Base-by-base conservation (phyloP, 2,888 invertebrate genomes). In the Daptonema setosum region DNA sequence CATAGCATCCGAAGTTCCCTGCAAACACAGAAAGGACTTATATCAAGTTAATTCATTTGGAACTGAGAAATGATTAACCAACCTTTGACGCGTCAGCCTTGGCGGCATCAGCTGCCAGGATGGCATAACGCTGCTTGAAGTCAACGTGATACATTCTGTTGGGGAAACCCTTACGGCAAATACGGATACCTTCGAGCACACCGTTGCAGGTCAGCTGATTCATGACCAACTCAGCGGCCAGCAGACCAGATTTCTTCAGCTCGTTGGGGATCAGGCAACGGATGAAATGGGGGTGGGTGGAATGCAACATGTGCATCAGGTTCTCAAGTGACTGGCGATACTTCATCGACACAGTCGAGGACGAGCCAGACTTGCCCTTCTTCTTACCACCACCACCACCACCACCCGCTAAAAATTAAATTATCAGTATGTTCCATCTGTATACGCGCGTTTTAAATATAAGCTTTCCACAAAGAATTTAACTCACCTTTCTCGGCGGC, bases 111-210 rank as follows among this genome's bases (percentile, higher is more conserved):
- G 93, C 91, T 61, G 90, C 88, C 80, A 93, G 81, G 79, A 93
- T 93, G 82, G 90, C 87, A 81, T 93, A 95, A 90, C 95, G 87
- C 77, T 90, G 85, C 77, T 93, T 93, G 83, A 95, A 95, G 79
- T 95, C 95, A 67, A 91, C 87, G 79, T 95, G 95, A 69, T 87
- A 82, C 87, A 97, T 90, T 78, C 97, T 86, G 85, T 95, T 97
- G 81, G 97, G 97, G 86, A 97, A 97, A 75, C 97, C 97, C 64
- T 76, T 75, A 79, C 95, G 85, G 79, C 97, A 97, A 80, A 97
- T 97, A 87, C 97, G 91, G 81, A 97, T 97, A 79, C 97, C 97
- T 83, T 99, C 97, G 81, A 97, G 85, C 79, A 97, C 97, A 87
- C 97, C 97, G 83, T 97, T 97, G 84, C 97, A 97, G 69, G 93